Conservation (phyloP, 2,113 vertebrate species). For the Corapipo altera region DNA sequence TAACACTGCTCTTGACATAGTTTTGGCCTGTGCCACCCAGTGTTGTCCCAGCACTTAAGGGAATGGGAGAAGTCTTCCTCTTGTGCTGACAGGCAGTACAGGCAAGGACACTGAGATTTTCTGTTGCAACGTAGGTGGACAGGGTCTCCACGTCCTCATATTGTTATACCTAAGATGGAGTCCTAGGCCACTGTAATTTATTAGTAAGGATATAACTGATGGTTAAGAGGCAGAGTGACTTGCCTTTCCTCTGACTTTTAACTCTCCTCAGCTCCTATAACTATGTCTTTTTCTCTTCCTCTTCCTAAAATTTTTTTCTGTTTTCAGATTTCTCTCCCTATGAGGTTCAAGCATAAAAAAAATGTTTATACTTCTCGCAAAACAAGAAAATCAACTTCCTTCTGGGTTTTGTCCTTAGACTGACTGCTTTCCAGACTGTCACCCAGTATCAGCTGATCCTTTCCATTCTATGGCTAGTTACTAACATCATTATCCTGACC, state of each 20-base stretch:
- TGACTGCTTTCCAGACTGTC: neutral
- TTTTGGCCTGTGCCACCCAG: neutral
- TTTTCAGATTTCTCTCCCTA: neutral
- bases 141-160: neutral
- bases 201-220: neutral
- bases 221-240: neutral
- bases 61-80: neutral
- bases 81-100: neutral
- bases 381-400: rapidly evolving
- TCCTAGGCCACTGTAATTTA: neutral
- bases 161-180: neutral
- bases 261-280: neutral
- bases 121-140: neutral
- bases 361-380: rapidly evolving
- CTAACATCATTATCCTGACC: neutral
- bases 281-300: neutral
- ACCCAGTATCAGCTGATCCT: neutral
- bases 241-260: neutral
- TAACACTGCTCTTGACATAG: neutral
- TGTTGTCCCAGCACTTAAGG: neutral
- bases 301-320: neutral
- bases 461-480: neutral
- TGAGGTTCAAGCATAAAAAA: neutral
- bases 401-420: neutral
- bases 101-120: neutral